Evolutionary conservation across 64 coral and sea anemone species (phyloP).

Genomic region (Catalaphyllia jardinei): DNA sequence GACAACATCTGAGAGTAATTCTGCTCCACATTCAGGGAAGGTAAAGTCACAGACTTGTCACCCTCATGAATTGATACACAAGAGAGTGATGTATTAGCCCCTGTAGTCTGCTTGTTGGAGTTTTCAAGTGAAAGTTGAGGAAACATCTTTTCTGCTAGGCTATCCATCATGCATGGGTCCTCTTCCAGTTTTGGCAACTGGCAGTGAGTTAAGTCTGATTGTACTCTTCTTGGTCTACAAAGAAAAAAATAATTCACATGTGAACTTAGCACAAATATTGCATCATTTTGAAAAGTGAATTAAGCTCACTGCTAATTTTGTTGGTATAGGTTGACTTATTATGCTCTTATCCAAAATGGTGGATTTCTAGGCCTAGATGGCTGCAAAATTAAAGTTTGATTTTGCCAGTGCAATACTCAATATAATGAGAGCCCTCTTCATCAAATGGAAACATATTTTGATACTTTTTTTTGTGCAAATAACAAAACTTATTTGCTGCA

Average conservation of each 20-base stretch:
- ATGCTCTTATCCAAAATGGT: too few species aligned
- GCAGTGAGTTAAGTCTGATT: constrained; percentile 68
- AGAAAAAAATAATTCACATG: background rate
- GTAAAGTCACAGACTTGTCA: constrained; percentile 70
- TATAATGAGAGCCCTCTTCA: too few species aligned
- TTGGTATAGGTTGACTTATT: too few species aligned
- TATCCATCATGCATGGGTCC: constrained; percentile 75
- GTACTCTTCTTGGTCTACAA: constrained; percentile 79
- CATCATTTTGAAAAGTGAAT: background rate
- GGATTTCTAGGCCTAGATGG: too few species aligned
- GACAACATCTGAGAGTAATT: constrained; percentile 86
- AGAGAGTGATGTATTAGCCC: constrained; percentile 59
- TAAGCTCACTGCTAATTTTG: too few species aligned
- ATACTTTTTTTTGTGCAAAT: too few species aligned
- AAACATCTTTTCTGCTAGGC: constrained; percentile 71
- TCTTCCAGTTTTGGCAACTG: constrained; percentile 75
- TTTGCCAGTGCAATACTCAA: too few species aligned
- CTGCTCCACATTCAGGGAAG: constrained; percentile 76
- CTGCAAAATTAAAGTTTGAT: too few species aligned
- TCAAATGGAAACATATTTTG: too few species aligned
- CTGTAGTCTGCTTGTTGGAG: constrained; percentile 38
- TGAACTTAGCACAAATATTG: background rate
- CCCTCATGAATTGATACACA: constrained; percentile 75
- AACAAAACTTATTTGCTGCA: too few species aligned
- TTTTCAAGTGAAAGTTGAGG: constrained; percentile 79